Conservation (phyloP, 2,888 invertebrate species). For the Lochmaea crataegi region DNA sequence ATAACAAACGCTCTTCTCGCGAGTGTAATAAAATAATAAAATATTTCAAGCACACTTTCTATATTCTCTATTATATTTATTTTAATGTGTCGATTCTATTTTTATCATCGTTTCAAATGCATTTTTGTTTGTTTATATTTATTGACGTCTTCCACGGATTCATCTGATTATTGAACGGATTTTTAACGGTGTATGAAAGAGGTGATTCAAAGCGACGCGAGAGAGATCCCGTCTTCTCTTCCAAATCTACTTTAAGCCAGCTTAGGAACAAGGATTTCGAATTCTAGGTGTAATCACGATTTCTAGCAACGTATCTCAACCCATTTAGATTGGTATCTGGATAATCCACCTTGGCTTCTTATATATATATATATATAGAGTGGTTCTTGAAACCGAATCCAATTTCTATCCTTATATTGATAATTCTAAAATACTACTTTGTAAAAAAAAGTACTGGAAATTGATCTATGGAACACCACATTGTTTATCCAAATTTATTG, state of each 20-base stretch:
- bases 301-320: slow-evolving; percentile 55
- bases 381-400: background rate
- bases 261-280: slow-evolving; percentile 55
- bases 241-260: slow-evolving; percentile 44
- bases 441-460: too few relatives aligned
- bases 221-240: slow-evolving; percentile 50
- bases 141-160: background rate
- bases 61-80: too few relatives aligned
- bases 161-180: background rate
- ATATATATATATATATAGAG: slow-evolving; percentile 12
- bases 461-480: too few relatives aligned
- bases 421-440: too few relatives aligned
- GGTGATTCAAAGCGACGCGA: slow-evolving; percentile 12
- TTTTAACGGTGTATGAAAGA: slow-evolving; percentile 13
- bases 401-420: background rate
- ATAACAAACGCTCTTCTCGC: too few relatives aligned
- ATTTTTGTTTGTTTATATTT: background rate
- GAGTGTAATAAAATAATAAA: too few relatives aligned
- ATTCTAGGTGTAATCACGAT: slow-evolving; percentile 60
- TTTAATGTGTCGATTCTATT: too few relatives aligned
- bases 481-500: too few relatives aligned
- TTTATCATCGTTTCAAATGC: too few relatives aligned
- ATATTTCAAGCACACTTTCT: too few relatives aligned
- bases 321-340: slow-evolving; percentile 59
- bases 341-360: slow-evolving; percentile 49